These are phyloP conservation scores for Sardina pilchardus DNA, from an alignment of 2,113 vertebrate genomes.

Conservation along the genomic window DNA sequence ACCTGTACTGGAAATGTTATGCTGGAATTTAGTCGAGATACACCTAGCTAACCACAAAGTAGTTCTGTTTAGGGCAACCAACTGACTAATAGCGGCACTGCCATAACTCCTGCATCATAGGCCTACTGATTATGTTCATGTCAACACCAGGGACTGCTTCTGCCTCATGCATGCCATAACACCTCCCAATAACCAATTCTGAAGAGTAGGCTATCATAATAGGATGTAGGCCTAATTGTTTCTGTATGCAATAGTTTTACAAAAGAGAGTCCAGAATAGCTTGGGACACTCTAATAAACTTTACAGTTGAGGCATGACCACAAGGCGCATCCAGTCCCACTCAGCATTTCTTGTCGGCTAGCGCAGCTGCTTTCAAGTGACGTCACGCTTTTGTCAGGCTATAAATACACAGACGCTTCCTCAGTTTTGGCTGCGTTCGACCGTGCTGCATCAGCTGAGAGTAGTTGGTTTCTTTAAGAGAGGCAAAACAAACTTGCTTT, in stretches of 20 bases:
- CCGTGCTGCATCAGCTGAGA: background rate
- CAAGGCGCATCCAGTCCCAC: background rate
- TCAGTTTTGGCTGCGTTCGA: background rate
- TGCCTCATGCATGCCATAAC: too few species aligned
- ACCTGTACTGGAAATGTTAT: too few species aligned
- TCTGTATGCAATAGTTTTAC: background rate
- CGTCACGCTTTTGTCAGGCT: slow-evolving; percentile 43
- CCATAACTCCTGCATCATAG: too few species aligned
- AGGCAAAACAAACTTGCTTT: background rate
- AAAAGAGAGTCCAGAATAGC: background rate
- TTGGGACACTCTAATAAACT: background rate
- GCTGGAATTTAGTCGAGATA: too few species aligned
- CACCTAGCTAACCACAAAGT: too few species aligned
- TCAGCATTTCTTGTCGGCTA: slow-evolving; percentile 4
- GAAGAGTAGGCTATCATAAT: too few species aligned
- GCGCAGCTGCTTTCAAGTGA: slow-evolving; percentile 49
- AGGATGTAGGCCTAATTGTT: too few species aligned
- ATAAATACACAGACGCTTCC: slow-evolving; percentile 48
- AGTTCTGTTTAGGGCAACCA: too few species aligned
- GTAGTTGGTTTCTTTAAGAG: background rate
- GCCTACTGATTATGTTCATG: too few species aligned
- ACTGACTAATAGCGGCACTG: too few species aligned
- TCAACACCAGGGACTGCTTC: too few species aligned
- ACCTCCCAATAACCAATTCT: too few species aligned
- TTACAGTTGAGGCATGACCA: background rate